These are phyloP conservation scores for Volucella inflata DNA, from an alignment of 2,888 invertebrate species.

Conservation along the genomic window DNA sequence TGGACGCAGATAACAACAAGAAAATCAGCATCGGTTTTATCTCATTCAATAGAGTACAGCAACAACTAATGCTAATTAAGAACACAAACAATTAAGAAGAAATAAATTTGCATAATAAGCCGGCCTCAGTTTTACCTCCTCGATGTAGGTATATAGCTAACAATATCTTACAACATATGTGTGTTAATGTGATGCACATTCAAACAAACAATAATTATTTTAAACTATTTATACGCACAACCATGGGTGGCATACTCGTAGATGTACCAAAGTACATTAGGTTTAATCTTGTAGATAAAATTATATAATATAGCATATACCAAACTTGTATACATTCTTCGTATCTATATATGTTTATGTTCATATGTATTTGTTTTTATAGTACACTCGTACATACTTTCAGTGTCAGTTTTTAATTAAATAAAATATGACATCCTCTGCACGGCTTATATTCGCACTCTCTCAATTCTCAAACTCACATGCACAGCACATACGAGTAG, in stretches of 20 bases:
- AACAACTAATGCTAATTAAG: slow-evolving; percentile 66
- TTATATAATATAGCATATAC: slow-evolving; percentile 22
- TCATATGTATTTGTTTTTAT: too few relatives aligned
- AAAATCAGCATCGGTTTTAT: slow-evolving; percentile 42
- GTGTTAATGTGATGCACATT: slow-evolving; percentile 12
- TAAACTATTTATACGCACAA: slow-evolving; percentile 64
- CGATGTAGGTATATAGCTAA: background rate
- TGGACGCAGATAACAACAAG: slow-evolving; percentile 19
- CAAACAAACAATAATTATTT: slow-evolving; percentile 56
- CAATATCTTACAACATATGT: background rate
- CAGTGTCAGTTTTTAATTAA: slow-evolving; percentile 72
- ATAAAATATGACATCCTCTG: slow-evolving; percentile 74
- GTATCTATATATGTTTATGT: slow-evolving; percentile 12
- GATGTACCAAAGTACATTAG: slow-evolving; percentile 42
- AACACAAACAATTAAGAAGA: slow-evolving; percentile 76
- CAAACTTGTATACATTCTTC: slow-evolving; percentile 15
- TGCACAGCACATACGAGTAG: too few relatives aligned
- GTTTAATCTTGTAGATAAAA: slow-evolving; percentile 39
- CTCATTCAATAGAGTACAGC: slow-evolving; percentile 12
- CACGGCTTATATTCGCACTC: slow-evolving; percentile 47
- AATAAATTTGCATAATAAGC: slow-evolving; percentile 75
- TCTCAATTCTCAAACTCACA: slow-evolving; percentile 16
- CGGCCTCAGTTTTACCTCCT: slow-evolving; percentile 49
- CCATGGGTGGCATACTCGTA: slow-evolving; percentile 34
- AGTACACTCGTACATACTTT: background rate